These are phyloP conservation scores for Choloepus didactylus DNA, from an alignment of 2,797 vertebrate genomes.

Conservation along the genomic window DNA sequence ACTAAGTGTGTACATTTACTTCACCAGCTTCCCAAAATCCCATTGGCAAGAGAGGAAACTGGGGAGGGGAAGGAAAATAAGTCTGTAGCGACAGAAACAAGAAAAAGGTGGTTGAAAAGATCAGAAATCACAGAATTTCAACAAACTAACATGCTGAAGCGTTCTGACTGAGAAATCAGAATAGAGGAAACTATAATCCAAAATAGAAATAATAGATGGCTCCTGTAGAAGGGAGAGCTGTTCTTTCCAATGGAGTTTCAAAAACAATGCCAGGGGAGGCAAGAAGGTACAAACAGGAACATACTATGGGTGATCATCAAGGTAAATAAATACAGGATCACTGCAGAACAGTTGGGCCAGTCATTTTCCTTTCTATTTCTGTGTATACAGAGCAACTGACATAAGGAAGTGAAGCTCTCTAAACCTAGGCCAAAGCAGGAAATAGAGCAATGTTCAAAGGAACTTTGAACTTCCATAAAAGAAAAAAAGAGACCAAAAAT, in stretches of 20 bases:
- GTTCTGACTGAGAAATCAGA: conserved; percentile 46
- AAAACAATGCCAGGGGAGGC: neutral
- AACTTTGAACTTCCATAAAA: neutral
- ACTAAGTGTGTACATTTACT: neutral
- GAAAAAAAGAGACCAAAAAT: neutral
- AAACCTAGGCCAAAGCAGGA: neutral
- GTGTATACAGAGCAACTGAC: neutral
- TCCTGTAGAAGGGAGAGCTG: neutral
- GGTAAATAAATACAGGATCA: neutral
- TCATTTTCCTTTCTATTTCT: neutral
- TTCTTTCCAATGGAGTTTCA: neutral
- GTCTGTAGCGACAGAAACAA: conserved; percentile 23
- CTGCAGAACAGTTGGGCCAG: neutral
- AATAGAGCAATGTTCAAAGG: neutral
- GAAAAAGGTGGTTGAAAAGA: neutral
- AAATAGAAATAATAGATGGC: neutral
- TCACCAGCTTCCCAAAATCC: neutral
- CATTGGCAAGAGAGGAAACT: conserved; percentile 26
- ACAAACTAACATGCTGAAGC: neutral
- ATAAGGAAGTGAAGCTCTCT: neutral
- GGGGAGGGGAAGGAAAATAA: neutral
- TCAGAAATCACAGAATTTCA: neutral
- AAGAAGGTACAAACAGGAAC: neutral
- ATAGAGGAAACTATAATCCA: conserved; percentile 35
- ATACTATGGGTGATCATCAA: neutral